Base-by-base conservation (phyloP, 2,888 invertebrate species). In the Apotomis turbidana region DNA sequence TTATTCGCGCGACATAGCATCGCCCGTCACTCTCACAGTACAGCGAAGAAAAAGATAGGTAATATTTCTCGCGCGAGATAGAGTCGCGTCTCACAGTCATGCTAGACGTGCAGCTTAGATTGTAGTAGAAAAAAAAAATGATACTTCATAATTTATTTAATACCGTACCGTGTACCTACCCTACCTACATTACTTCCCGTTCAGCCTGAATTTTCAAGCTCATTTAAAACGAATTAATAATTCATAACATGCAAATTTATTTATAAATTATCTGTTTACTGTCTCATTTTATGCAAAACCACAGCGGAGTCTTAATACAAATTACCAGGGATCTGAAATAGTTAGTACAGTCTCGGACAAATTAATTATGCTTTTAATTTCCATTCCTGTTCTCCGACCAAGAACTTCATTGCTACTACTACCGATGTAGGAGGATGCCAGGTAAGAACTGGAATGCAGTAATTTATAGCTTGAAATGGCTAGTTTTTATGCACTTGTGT, bases 351-450 rank as follows among this genome's bases (percentile, higher is more conserved):
- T 12, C 36, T 44, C 52, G 9, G 4, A 52, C 57, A 60, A 54
- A 62, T 68, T 54, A 61, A 68, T 61, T 68, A 60, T 15, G 36
- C 60, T 54, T 68, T 68, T 68, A 61, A 68, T 68, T 55, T 38
- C n/a, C 36, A 54, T 52, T 54, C 46, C 68, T 38, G 13, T 41
- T 60, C 5, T 1, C 10, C 41, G 41, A 55, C 9, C n/a, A 44
- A 58, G 68, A 52, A 27, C 52, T 52, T 61, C 38, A 27, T 57
- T 66, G 27, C 46, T 52, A 9, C 55, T 3, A 27, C 41, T 68
- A 3, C 38, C 44, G 36, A n/a, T 44, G 44, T 4, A 59, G n/a
- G 59, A 9, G 59, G 10, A 41, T 38, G 59, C 13, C 41, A 13
- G 27, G 36, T 36, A 49, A 3, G 36, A 9, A n/a, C 6, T 10